These are phyloP conservation scores for Ascidia mentula DNA, from an alignment of 23 tunicate genomes.

Conservation along the genomic window DNA sequence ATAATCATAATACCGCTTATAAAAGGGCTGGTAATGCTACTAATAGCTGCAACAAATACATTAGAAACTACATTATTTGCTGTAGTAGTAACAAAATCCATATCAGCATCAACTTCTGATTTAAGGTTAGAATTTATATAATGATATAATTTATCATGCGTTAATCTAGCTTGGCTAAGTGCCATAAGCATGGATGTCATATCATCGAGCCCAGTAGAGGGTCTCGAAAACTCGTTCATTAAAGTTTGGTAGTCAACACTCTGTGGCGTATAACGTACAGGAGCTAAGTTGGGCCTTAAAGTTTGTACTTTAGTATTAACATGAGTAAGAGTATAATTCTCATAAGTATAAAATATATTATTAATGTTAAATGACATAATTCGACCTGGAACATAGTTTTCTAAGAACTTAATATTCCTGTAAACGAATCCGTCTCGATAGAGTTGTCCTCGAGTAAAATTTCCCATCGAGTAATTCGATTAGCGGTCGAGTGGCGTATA, in stretches of 20 bases:
- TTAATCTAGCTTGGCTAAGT: neutral
- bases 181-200: neutral
- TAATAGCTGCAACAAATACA: too few relatives aligned
- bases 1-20: too few relatives aligned
- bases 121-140: neutral
- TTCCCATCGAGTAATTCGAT: neutral
- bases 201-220: neutral
- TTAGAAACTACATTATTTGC: too few relatives aligned
- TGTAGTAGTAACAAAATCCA: too few relatives aligned
- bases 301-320: neutral
- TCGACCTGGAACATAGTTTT: neutral
- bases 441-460: neutral
- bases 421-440: slow-evolving; percentile 17
- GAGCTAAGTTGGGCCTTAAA: neutral
- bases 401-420: neutral
- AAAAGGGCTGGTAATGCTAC: too few relatives aligned
- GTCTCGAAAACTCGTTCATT: slow-evolving; percentile 4
- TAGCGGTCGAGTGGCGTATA: slow-evolving; percentile 10
- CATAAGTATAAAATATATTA: too few relatives aligned
- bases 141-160: neutral
- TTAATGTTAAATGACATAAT: too few relatives aligned
- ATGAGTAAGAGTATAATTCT: too few relatives aligned
- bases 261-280: neutral
- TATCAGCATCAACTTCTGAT: neutral
- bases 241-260: neutral